Conservation (phyloP, 2,113 vertebrate species). For the Erinaceus europaeus region DNA sequence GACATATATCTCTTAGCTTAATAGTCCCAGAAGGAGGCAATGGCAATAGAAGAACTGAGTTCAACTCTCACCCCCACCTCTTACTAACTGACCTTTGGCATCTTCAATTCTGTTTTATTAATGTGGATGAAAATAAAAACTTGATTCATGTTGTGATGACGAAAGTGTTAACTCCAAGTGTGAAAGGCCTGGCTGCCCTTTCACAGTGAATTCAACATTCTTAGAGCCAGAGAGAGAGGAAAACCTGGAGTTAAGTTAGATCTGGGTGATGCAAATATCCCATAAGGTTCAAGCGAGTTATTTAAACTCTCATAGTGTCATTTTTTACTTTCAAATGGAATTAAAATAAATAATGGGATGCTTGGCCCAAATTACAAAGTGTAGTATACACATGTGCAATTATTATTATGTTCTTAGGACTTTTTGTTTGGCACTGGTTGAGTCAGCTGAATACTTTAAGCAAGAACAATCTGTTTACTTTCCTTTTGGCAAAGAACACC, state of each 20-base stretch:
- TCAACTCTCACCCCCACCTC: background rate
- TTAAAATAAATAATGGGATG: slow-evolving; percentile 10
- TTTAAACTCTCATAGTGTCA: background rate
- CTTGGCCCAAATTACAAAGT: slow-evolving; percentile 59
- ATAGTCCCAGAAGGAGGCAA: background rate
- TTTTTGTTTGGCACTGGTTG: slow-evolving; percentile 66
- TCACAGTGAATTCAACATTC: background rate
- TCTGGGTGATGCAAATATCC: background rate
- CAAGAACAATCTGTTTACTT: slow-evolving; percentile 78
- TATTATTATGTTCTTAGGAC: slow-evolving; percentile 60
- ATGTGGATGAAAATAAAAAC: background rate
- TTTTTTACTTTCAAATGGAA: slow-evolving; percentile 21
- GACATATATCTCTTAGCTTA: background rate
- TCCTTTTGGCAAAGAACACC: slow-evolving; percentile 77
- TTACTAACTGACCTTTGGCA: background rate
- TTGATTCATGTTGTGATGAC: background rate
- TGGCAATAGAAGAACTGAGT: background rate
- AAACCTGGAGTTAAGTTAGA: background rate
- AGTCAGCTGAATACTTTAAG: slow-evolving; percentile 74
- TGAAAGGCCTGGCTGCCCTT: background rate
- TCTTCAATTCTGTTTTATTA: background rate
- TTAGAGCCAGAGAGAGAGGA: background rate
- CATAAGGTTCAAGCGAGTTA: background rate
- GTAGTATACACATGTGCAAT: slow-evolving; percentile 62
- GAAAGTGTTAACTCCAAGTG: background rate